phyloP scores from a whole-genome alignment of 2,888 invertebrate species.

The Theodoxus fluviatilis region DNA sequence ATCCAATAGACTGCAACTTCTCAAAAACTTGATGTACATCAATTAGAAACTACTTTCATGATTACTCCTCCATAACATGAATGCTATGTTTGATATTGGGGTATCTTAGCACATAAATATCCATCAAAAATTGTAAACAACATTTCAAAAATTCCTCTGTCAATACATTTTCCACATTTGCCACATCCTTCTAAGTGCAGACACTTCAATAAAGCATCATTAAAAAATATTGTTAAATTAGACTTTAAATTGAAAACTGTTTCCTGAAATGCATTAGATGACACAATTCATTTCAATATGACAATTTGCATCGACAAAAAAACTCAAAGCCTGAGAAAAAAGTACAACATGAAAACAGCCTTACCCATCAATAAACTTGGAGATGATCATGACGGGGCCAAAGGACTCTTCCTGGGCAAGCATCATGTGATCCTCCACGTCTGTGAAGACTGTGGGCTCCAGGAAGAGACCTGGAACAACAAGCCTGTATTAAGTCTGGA shows the following conservation, averaged over 20 bases:
- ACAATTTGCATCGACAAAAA: not conserved
- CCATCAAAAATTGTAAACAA: too few species aligned
- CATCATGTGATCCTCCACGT: conserved; percentile 89
- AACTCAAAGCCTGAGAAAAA: not conserved
- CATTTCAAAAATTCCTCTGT: too few species aligned
- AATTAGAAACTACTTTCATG: too few species aligned
- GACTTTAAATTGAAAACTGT: not conserved
- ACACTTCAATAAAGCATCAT: not conserved
- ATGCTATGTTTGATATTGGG: too few species aligned
- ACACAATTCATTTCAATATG: not conserved
- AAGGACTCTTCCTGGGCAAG: conserved; percentile 95
- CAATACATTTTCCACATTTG: too few species aligned
- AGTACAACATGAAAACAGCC: conserved; percentile 28
- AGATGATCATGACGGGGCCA: conserved; percentile 96
- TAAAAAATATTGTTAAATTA: not conserved
- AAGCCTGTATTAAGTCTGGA: too few species aligned
- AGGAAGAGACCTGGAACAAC: conserved; percentile 76
- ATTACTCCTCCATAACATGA: too few species aligned
- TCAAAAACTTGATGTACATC: too few species aligned
- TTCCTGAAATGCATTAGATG: not conserved
- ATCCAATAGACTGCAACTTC: too few species aligned
- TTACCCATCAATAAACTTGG: conserved; percentile 81
- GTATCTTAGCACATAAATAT: too few species aligned
- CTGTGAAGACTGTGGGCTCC: conserved; percentile 89
- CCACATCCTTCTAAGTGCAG: too few species aligned